Conservation (phyloP, 2,113 vertebrate species). For the Spermophilus dauricus region DNA sequence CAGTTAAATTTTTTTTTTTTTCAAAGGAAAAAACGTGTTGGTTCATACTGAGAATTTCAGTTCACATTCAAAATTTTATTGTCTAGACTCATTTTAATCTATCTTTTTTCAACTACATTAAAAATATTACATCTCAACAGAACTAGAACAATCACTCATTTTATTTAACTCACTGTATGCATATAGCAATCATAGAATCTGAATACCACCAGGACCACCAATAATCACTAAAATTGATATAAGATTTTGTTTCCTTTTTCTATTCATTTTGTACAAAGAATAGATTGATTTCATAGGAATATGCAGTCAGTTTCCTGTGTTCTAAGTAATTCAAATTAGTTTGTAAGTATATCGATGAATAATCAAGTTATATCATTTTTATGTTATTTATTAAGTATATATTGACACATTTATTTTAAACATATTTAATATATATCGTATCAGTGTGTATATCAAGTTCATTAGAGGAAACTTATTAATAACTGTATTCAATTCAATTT, state of each 20-base stretch:
- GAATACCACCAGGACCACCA: background rate
- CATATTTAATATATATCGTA: too few relatives aligned
- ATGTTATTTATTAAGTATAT: too few relatives aligned
- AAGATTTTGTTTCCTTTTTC: background rate
- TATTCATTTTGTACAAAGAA: background rate
- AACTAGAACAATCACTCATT: background rate
- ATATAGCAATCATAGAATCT: background rate
- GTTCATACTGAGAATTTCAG: background rate
- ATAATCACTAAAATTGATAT: background rate
- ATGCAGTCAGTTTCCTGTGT: background rate
- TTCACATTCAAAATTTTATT: background rate
- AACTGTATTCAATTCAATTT: background rate
- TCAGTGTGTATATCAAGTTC: background rate
- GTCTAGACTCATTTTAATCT: background rate
- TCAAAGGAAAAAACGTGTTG: too few relatives aligned
- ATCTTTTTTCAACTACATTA: background rate
- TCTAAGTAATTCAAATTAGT: background rate
- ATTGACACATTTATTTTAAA: too few relatives aligned
- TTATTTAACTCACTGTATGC: background rate
- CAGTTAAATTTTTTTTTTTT: background rate
- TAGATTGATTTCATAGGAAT: conserved; percentile 27
- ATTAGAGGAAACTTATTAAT: background rate
- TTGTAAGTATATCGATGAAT: background rate
- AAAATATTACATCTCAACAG: background rate
- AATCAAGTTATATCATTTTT: background rate